These are phyloP conservation scores for Mycalesis mineus DNA, from an alignment of 2,888 invertebrate species.

Conservation along the genomic window DNA sequence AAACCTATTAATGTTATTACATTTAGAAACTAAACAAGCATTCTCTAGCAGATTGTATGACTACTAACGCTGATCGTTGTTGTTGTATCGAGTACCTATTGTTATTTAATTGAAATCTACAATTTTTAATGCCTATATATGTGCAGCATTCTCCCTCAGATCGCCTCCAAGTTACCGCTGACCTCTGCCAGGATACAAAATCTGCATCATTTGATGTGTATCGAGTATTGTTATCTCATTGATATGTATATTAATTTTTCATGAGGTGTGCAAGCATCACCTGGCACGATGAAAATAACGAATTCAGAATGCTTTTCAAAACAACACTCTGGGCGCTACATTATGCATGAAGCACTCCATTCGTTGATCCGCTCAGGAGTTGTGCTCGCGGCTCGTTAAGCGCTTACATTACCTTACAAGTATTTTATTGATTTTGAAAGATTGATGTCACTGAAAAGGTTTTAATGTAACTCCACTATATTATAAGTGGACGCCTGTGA, in stretches of 20 bases:
- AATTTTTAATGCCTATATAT: too few relatives aligned
- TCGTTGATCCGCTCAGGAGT: slow-evolving; percentile 76
- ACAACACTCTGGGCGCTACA: slow-evolving; percentile 76
- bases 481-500: too few relatives aligned
- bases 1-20: too few relatives aligned
- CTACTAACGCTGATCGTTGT: too few relatives aligned
- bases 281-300: slow-evolving; percentile 75
- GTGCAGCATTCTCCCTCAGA: too few relatives aligned
- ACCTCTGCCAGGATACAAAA: neutral
- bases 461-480: neutral
- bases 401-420: slow-evolving; percentile 75
- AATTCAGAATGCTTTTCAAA: slow-evolving; percentile 77
- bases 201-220: slow-evolving; percentile 27
- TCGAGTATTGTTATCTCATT: slow-evolving; percentile 41
- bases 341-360: slow-evolving; percentile 79
- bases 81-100: too few relatives aligned
- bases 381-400: slow-evolving; percentile 76
- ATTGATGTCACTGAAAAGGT: slow-evolving; percentile 54
- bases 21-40: too few relatives aligned
- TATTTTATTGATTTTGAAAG: slow-evolving; percentile 73
- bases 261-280: slow-evolving; percentile 69
- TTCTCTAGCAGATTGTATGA: too few relatives aligned
- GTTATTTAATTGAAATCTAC: too few relatives aligned
- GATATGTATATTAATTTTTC: slow-evolving; percentile 71
- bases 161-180: too few relatives aligned